Evolutionary conservation across 1,140 invertebrate genomes (phyloP).

Genomic region (Aphaenogaster ashmeadi): DNA sequence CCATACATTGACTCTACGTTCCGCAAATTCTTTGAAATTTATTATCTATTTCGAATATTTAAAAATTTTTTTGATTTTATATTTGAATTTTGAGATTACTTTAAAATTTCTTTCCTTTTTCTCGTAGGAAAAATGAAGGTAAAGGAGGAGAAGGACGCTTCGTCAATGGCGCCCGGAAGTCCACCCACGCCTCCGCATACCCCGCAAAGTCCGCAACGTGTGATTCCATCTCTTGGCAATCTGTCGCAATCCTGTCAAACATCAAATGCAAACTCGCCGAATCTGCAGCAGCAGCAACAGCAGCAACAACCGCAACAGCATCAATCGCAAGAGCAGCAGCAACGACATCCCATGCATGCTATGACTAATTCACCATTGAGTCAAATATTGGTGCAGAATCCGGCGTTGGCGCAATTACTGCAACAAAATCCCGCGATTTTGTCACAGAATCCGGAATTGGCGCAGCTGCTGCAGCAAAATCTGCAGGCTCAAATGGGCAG

Average conservation of each 20-base stretch:
- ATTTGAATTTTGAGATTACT: not conserved
- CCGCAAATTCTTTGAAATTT: not conserved
- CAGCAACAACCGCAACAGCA: conserved; percentile 63
- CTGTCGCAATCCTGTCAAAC: conserved; percentile 81
- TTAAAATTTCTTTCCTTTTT: not conserved
- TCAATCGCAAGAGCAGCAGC: conserved; percentile 56
- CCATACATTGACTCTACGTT: not conserved
- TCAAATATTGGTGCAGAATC: conserved; percentile 85
- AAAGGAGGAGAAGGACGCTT: conserved; percentile 85
- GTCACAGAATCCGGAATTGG: conserved; percentile 84
- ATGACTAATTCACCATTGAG: conserved; percentile 81
- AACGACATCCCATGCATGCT: conserved; percentile 73
- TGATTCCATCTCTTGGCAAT: conserved; percentile 80
- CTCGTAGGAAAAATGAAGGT: conserved; percentile 83
- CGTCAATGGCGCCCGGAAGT: conserved; percentile 85
- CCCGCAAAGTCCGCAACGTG: conserved; percentile 84
- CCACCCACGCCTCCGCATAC: conserved; percentile 86
- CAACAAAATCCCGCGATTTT: conserved; percentile 85
- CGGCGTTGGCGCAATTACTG: conserved; percentile 83
- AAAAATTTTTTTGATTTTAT: not conserved
- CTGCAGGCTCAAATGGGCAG: conserved; percentile 85
- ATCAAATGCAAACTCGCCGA: conserved; percentile 77
- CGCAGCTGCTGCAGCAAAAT: conserved; percentile 85
- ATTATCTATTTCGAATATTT: not conserved
- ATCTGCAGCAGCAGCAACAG: conserved; percentile 64